Percentiles rank a stretch among this genome's conserved stretches.
Evolutionary conservation across 2,113 vertebrate species (phyloP).

Genomic region (Brevimyrus niger): DNA sequence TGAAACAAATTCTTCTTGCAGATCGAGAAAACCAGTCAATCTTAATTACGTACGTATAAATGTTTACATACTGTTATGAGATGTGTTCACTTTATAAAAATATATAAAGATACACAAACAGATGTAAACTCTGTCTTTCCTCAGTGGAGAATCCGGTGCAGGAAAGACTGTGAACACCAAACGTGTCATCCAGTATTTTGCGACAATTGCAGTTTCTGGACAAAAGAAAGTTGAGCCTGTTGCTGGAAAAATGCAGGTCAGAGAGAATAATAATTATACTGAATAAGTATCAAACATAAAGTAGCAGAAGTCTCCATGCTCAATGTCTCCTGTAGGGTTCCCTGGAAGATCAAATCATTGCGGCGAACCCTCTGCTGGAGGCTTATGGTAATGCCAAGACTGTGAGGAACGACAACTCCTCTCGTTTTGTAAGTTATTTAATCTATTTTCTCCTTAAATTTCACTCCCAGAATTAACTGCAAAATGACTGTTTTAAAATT

Average conservation of each 20-base stretch:
- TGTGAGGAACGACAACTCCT: not conserved
- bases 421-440: not conserved
- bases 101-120: not conserved
- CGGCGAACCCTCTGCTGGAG: slow-evolving; percentile 64
- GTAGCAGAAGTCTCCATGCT: not conserved
- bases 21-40: not conserved
- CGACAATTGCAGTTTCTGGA: not conserved
- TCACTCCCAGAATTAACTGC: too few relatives aligned
- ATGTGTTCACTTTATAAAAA: not conserved
- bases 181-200: not conserved
- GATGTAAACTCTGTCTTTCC: not conserved
- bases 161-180: not conserved
- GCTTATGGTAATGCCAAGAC: not conserved
- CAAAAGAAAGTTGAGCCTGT: too few relatives aligned
- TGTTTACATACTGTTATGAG: not conserved
- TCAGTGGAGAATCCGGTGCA: not conserved
- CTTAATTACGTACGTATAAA: not conserved
- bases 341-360: slow-evolving; percentile 19
- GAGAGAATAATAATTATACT: too few relatives aligned
- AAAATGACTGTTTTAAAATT: too few relatives aligned
- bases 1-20: not conserved
- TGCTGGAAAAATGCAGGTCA: too few relatives aligned
- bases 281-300: too few relatives aligned
- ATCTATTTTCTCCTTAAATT: too few relatives aligned
- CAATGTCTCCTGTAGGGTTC: not conserved